These are phyloP conservation scores for Anoplolepis gracilipes DNA, from an alignment of 1,140 invertebrate genomes.

Conservation along the genomic window DNA sequence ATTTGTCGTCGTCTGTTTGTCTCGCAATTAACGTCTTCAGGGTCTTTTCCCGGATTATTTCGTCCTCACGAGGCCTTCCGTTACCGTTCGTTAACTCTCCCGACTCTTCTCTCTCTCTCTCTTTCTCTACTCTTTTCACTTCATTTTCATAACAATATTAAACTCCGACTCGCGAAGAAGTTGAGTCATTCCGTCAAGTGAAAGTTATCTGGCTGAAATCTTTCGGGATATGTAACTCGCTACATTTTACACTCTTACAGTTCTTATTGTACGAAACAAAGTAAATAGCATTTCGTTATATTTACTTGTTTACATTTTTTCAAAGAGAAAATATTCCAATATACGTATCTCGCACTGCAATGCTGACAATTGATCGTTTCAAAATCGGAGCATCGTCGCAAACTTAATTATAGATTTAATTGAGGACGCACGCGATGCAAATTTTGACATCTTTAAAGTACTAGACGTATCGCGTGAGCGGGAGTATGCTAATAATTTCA, in stretches of 20 bases:
- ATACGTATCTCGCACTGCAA: not conserved
- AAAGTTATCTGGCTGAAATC: conserved; percentile 47
- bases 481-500: not conserved
- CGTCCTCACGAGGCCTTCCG: not conserved
- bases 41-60: not conserved
- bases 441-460: no score
- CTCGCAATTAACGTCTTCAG: not conserved
- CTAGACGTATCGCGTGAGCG: no score
- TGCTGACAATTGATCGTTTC: not conserved
- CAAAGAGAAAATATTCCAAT: no score
- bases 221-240: not conserved
- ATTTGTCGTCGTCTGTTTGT: not conserved
- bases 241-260: conserved; percentile 1
- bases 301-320: no score
- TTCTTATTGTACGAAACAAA: not conserved
- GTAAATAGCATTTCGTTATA: not conserved
- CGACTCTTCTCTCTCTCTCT: no score
- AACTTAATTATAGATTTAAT: no score
- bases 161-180: conserved; percentile 19
- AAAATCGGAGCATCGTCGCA: no score
- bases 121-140: not conserved
- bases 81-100: not conserved
- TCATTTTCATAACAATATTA: conserved; percentile 34
- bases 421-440: no score
- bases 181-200: conserved; percentile 42